Evolutionary conservation across 2,797 vertebrate genomes (phyloP).

Genomic region (Alcedo quadribrachys): DNA sequence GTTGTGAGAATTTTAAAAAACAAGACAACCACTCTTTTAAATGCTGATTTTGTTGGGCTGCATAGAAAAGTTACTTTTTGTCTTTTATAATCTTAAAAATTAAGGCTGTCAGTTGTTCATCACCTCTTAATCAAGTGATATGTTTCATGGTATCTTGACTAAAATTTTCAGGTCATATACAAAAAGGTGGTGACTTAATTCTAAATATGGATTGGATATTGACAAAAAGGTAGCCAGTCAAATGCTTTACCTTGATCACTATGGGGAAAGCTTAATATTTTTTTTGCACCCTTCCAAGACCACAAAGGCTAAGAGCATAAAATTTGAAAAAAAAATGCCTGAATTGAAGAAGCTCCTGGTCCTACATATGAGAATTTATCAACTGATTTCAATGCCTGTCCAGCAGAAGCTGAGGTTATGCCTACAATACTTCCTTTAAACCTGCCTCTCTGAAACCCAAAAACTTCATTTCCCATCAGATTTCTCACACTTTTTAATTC

Average conservation of each 20-base stretch:
- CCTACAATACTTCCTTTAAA: background rate
- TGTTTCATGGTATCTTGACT: background rate
- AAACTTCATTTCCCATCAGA: background rate
- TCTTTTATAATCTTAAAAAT: background rate
- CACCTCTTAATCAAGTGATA: background rate
- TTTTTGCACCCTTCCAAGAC: background rate
- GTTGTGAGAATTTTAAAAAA: background rate
- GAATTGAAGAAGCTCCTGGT: background rate
- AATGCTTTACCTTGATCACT: background rate
- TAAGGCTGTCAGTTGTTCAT: background rate
- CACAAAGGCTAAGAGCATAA: background rate
- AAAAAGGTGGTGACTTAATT: background rate
- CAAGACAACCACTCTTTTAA: background rate
- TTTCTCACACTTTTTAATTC: background rate
- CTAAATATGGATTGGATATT: background rate
- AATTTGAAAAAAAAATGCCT: too few relatives aligned
- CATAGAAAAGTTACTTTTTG: background rate
- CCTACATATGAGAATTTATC: background rate
- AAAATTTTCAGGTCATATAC: background rate
- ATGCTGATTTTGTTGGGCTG: background rate
- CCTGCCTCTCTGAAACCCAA: background rate
- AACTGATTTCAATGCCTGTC: background rate
- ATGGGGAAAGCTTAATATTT: background rate
- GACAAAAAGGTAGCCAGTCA: background rate
- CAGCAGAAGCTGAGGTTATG: background rate